Conservation (phyloP, 1,140 invertebrate species). For the Acyrthosiphon pisum region DNA sequence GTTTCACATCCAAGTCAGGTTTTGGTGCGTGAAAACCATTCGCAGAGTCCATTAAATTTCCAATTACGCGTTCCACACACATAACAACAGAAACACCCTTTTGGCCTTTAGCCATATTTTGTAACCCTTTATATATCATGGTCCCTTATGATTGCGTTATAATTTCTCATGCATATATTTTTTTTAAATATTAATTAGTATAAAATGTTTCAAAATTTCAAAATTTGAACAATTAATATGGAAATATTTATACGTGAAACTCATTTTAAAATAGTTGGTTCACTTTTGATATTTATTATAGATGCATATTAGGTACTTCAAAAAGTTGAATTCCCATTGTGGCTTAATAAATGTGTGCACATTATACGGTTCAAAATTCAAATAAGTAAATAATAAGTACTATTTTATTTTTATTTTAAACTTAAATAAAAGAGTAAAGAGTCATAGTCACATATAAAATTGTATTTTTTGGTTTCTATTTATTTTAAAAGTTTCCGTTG, state of each 20-base stretch:
- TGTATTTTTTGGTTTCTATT: not conserved
- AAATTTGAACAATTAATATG: not conserved
- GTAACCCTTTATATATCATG: constrained; percentile 32
- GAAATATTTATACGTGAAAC: not conserved
- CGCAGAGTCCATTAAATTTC: constrained; percentile 52
- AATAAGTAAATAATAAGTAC: not conserved
- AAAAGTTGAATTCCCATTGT: not conserved
- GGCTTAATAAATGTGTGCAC: not conserved
- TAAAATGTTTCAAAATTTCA: not conserved
- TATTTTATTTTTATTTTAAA: not conserved
- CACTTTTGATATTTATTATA: not conserved
- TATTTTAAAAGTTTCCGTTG: not conserved
- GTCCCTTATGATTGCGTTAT: constrained; percentile 24
- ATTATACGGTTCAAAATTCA: not conserved
- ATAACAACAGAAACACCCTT: constrained; percentile 45
- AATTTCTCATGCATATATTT: constrained; percentile 7
- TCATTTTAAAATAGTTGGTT: not conserved
- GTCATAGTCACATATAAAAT: not conserved
- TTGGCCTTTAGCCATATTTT: constrained; percentile 39
- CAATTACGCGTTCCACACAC: constrained; percentile 48
- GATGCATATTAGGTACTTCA: not conserved
- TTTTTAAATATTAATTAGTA: constrained; percentile 36
- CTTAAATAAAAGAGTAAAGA: not conserved
- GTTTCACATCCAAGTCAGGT: constrained; percentile 52
- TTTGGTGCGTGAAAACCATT: constrained; percentile 50